These are phyloP conservation scores for Nesidiocoris tenuis DNA, from an alignment of 2,888 invertebrate genomes.

Conservation along the genomic window DNA sequence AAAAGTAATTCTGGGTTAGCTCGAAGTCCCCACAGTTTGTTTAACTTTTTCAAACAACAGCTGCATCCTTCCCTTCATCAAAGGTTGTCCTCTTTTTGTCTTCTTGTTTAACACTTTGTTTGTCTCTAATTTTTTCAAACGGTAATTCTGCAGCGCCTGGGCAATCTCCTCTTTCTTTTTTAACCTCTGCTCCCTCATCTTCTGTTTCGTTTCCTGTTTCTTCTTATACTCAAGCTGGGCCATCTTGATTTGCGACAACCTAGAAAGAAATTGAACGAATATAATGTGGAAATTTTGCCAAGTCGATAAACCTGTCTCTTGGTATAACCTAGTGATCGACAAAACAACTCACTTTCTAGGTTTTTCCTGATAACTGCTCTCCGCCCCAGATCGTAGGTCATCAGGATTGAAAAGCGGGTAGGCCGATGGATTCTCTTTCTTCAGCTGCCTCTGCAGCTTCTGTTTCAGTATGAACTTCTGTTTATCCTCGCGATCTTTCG, in stretches of 20 bases:
- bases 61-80: constrained; percentile 80
- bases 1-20: neutral
- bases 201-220: constrained; percentile 56
- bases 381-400: neutral
- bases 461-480: constrained; percentile 36
- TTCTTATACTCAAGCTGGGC: constrained; percentile 34
- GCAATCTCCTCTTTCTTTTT: constrained; percentile 62
- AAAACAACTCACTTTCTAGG: neutral
- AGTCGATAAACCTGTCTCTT: neutral
- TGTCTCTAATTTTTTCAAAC: constrained; percentile 67
- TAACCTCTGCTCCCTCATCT: constrained; percentile 57
- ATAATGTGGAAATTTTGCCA: neutral
- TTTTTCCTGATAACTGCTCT: no score
- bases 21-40: constrained; percentile 42
- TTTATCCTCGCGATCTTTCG: constrained; percentile 41
- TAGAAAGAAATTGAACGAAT: neutral
- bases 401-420: neutral
- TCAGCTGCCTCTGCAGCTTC: constrained; percentile 40
- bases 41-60: constrained; percentile 75
- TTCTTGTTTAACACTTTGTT: constrained; percentile 73
- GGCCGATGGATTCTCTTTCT: constrained; percentile 14
- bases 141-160: constrained; percentile 66
- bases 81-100: constrained; percentile 79
- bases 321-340: neutral
- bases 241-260: constrained; percentile 28